Evolutionary conservation across 2,113 vertebrate genomes (phyloP).

Genomic region (Balaeniceps rex): DNA sequence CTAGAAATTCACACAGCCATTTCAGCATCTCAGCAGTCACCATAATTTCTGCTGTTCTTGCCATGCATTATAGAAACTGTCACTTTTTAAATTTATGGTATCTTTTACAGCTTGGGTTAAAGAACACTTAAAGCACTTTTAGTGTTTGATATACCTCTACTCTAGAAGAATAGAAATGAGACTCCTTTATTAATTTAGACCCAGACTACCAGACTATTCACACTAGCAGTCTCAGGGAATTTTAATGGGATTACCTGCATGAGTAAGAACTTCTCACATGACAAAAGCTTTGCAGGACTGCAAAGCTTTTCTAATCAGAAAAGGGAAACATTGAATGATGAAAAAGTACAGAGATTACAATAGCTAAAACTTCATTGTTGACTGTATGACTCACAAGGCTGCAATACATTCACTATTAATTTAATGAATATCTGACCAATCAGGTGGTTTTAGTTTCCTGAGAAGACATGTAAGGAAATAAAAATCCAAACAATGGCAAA

Average conservation of each 20-base stretch:
- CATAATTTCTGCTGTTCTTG: neutral
- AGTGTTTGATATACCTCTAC: too few relatives aligned
- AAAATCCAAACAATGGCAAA: neutral
- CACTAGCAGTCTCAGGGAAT: neutral
- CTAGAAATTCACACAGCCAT: neutral
- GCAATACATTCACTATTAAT: neutral
- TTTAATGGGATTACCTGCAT: neutral
- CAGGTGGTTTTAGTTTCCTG: neutral
- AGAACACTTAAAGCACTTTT: conserved; percentile 16
- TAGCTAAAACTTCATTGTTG: neutral
- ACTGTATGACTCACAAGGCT: neutral
- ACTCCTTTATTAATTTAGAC: too few relatives aligned
- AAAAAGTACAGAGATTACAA: neutral
- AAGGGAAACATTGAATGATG: neutral
- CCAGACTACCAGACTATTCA: too few relatives aligned
- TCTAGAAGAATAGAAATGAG: too few relatives aligned
- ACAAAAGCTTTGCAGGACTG: neutral
- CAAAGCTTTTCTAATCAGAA: neutral
- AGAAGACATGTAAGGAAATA: neutral
- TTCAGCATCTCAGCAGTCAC: neutral
- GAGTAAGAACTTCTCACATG: neutral
- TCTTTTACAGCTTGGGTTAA: conserved; percentile 11
- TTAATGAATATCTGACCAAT: neutral
- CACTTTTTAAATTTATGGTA: conserved; percentile 14
- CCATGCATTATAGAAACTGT: neutral